Evolutionary conservation across 2,797 vertebrate genomes (phyloP).

Genomic region (Selene dorsalis): DNA sequence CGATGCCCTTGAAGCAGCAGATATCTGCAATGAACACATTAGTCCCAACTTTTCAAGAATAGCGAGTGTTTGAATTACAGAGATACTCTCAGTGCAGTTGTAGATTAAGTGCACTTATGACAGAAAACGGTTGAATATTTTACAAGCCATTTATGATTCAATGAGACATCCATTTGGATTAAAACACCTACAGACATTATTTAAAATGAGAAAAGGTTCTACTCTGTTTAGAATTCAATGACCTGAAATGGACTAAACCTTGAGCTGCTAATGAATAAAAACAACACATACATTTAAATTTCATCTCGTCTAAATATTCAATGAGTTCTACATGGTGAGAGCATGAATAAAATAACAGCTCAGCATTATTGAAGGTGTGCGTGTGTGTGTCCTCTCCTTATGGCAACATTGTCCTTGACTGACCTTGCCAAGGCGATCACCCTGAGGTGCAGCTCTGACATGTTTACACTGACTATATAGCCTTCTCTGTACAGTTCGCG

Average conservation of each 20-base stretch:
- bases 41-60: constrained; percentile 29
- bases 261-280: constrained; percentile 63
- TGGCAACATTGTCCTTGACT: constrained; percentile 57
- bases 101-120: constrained; percentile 30
- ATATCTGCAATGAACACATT: constrained; percentile 20
- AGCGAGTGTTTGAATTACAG: constrained; percentile 21
- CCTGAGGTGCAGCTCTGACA: constrained; percentile 50
- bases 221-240: constrained; percentile 51
- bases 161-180: constrained; percentile 33
- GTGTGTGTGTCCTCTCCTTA: constrained; percentile 32
- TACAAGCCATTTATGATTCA: constrained; percentile 6
- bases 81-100: not conserved
- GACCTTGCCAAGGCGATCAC: constrained; percentile 71
- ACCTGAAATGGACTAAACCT: constrained; percentile 44
- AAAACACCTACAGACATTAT: constrained; percentile 39
- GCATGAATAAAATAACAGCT: constrained; percentile 56
- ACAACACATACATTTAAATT: constrained; percentile 56
- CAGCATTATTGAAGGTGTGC: constrained; percentile 47
- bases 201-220: constrained; percentile 29
- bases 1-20: constrained; percentile 59
- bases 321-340: constrained; percentile 45
- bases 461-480: constrained; percentile 62
- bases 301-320: constrained; percentile 59
- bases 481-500: constrained; percentile 24
- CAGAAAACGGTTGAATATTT: constrained; percentile 34